Evolutionary conservation across 1,140 invertebrate species (phyloP).

Genomic region (Carposina sasakii): DNA sequence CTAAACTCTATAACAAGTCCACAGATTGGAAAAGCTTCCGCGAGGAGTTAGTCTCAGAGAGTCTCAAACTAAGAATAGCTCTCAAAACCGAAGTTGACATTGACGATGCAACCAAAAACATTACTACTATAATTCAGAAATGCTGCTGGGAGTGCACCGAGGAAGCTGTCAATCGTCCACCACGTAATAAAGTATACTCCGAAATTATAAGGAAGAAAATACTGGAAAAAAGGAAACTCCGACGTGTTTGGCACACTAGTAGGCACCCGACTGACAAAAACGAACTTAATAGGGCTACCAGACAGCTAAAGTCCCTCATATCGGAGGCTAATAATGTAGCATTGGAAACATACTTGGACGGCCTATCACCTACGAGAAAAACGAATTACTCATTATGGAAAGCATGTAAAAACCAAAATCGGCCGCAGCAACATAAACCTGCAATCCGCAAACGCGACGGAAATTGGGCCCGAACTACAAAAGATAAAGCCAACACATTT

Average conservation of each 20-base stretch:
- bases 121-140: not conserved
- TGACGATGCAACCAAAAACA: not conserved
- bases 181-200: too few species aligned
- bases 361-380: not conserved
- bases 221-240: conserved; percentile 6
- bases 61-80: not conserved
- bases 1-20: not conserved
- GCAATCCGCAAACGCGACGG: not conserved
- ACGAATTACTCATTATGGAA: conserved; percentile 12
- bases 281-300: not conserved
- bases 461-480: not conserved
- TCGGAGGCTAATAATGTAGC: not conserved
- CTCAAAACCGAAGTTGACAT: not conserved
- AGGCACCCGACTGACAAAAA: not conserved
- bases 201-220: too few species aligned
- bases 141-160: not conserved
- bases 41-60: not conserved
- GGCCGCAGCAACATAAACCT: not conserved
- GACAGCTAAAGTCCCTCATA: not conserved
- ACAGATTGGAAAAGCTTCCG: not conserved
- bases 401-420: not conserved
- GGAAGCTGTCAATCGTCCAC: too few species aligned
- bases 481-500: conserved; percentile 5
- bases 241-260: conserved; percentile 5
- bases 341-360: not conserved